These are phyloP conservation scores for Lepisosteus oculatus DNA, from an alignment of 2,113 vertebrate genomes.

Conservation along the genomic window DNA sequence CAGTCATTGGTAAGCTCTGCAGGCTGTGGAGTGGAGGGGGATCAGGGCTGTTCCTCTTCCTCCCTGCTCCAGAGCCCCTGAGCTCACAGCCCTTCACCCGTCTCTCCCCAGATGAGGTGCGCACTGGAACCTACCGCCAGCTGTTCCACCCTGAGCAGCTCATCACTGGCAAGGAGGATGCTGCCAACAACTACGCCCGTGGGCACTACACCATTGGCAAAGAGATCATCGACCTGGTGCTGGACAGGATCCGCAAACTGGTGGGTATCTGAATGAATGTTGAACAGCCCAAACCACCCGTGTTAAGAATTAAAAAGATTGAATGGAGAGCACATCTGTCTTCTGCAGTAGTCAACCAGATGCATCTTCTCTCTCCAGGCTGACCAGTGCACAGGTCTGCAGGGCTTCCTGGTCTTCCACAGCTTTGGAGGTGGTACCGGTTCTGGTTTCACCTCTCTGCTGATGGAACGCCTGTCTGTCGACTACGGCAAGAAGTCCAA, in stretches of 20 bases:
- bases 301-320: too few species aligned
- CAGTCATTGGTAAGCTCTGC: constrained; percentile 52
- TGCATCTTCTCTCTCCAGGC: constrained; percentile 12
- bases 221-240: constrained; percentile 54
- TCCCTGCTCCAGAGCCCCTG: too few species aligned
- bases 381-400: constrained; percentile 63
- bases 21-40: too few species aligned
- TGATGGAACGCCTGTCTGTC: constrained; percentile 89
- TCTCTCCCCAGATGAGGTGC: constrained; percentile 40
- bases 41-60: too few species aligned
- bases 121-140: constrained; percentile 32
- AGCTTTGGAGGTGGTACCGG: constrained; percentile 76
- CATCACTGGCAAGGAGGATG: constrained; percentile 49
- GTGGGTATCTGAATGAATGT: constrained; percentile 19
- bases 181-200: constrained; percentile 42
- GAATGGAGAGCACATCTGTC: too few species aligned
- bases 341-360: background rate
- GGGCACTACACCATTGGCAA: constrained; percentile 52
- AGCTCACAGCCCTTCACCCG: background rate
- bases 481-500: constrained; percentile 91
- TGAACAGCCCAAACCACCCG: background rate
- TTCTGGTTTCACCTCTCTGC: constrained; percentile 78
- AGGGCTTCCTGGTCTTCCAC: constrained; percentile 77
- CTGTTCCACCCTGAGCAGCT: constrained; percentile 50
- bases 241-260: constrained; percentile 53